Evolutionary conservation across 2,888 invertebrate genomes (phyloP).

Genomic region (Ametastegia equiseti): DNA sequence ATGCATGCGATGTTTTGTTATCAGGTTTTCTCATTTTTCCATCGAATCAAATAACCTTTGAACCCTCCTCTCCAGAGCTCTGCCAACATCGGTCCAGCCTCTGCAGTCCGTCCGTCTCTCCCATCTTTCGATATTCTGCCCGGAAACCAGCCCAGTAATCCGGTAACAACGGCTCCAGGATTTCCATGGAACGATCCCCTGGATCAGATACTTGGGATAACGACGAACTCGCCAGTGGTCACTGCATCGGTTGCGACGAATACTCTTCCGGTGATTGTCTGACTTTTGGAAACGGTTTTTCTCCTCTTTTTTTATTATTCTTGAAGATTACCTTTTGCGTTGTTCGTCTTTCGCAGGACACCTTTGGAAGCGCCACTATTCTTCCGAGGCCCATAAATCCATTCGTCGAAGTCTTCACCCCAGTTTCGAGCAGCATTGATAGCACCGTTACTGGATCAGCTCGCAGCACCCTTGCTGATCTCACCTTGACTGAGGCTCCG

Average conservation of each 20-base stretch:
- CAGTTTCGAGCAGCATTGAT: constrained; percentile 56
- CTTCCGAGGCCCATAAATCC: constrained; percentile 64
- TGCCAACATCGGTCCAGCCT: constrained; percentile 61
- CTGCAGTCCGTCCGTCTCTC: constrained; percentile 53
- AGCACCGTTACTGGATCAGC: not conserved
- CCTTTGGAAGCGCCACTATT: constrained; percentile 58
- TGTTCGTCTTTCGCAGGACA: constrained; percentile 52
- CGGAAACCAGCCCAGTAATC: constrained; percentile 59
- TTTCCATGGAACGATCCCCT: constrained; percentile 73
- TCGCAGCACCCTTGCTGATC: not conserved
- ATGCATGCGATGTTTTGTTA: constrained; percentile 16
- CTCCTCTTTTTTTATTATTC: too few species aligned
- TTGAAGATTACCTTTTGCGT: not conserved
- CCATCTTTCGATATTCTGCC: constrained; percentile 65
- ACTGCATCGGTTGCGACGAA: constrained; percentile 72
- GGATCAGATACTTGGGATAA: constrained; percentile 72
- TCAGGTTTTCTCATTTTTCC: constrained; percentile 44
- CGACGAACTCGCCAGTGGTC: constrained; percentile 67
- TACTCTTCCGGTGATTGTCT: constrained; percentile 61
- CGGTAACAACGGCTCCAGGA: constrained; percentile 67
- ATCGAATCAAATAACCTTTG: constrained; percentile 32
- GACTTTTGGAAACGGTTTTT: too few species aligned
- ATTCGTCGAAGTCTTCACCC: constrained; percentile 67
- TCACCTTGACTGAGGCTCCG: constrained; percentile 46
- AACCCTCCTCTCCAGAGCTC: constrained; percentile 59